Percentiles rank a stretch among this genome's conserved stretches.
These are phyloP conservation scores for Dolomedes plantarius DNA, from an alignment of 2,888 invertebrate genomes.

Conservation along the genomic window DNA sequence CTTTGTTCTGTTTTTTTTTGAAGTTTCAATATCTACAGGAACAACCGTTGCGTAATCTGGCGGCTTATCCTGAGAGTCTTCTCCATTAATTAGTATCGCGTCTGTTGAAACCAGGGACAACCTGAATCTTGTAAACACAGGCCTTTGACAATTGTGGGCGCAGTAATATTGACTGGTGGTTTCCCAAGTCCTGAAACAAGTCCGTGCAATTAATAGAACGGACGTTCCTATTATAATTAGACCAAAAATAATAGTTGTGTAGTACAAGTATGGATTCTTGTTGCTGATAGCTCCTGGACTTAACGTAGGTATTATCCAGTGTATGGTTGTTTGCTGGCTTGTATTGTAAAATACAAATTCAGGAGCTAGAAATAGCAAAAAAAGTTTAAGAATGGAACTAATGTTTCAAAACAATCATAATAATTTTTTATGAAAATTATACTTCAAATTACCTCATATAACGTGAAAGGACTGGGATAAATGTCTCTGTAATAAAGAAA, in stretches of 20 bases:
- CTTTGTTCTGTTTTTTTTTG: neutral
- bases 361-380: conserved; percentile 30
- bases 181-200: conserved; percentile 15
- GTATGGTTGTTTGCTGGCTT: neutral
- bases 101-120: conserved; percentile 16
- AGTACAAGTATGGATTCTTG: conserved; percentile 38
- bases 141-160: neutral
- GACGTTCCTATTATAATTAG: conserved; percentile 35
- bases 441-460: too few species aligned
- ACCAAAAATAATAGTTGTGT: conserved; percentile 27
- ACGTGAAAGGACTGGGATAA: too few species aligned
- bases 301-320: conserved; percentile 11
- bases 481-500: too few species aligned
- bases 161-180: neutral
- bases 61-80: conserved; percentile 15
- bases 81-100: conserved; percentile 20
- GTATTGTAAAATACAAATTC: neutral
- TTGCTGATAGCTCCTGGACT: conserved; percentile 4
- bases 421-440: neutral
- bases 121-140: conserved; percentile 1
- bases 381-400: conserved; percentile 11
- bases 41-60: conserved; percentile 31
- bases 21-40: neutral
- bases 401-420: too few species aligned
- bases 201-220: conserved; percentile 3